Conservation (phyloP, 2,888 invertebrate species). For the Temnothorax ravouxi region DNA sequence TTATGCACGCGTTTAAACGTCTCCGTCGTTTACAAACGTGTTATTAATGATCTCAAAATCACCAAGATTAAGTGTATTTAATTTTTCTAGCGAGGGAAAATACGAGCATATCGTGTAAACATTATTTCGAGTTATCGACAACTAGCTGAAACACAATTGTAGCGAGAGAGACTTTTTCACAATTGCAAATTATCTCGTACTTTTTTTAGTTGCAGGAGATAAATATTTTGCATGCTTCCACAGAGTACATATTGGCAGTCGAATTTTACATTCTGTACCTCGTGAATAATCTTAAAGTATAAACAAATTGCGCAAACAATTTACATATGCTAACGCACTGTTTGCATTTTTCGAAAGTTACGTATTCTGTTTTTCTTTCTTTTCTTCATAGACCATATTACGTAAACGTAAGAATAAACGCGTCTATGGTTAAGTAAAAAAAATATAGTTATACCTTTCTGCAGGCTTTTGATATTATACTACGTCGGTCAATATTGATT, state of each 20-base stretch:
- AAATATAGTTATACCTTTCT: not conserved
- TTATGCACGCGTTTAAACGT: not conserved
- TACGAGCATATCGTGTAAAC: not conserved
- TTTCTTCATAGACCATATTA: not conserved
- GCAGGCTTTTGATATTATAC: not conserved
- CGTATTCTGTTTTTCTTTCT: not conserved
- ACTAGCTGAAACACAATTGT: not conserved
- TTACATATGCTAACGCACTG: constrained; percentile 1
- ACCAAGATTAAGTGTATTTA: not conserved
- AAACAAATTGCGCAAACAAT: constrained; percentile 1
- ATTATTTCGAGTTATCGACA: constrained; percentile 2
- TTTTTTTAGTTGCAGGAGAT: not conserved
- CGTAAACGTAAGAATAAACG: not conserved
- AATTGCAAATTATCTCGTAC: not conserved
- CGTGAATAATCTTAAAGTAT: not conserved
- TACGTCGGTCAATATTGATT: constrained; percentile 22
- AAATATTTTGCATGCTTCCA: not conserved
- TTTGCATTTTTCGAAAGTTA: constrained; percentile 10
- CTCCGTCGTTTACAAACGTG: not conserved
- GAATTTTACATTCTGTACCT: not conserved
- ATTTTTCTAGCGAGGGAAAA: not conserved
- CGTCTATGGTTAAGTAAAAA: not conserved
- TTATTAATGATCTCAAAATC: constrained; percentile 31
- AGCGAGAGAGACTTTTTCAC: not conserved
- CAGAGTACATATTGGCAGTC: not conserved